Evolutionary conservation across 2,113 vertebrate genomes (phyloP).

Genomic region (Semnornis frantzii): DNA sequence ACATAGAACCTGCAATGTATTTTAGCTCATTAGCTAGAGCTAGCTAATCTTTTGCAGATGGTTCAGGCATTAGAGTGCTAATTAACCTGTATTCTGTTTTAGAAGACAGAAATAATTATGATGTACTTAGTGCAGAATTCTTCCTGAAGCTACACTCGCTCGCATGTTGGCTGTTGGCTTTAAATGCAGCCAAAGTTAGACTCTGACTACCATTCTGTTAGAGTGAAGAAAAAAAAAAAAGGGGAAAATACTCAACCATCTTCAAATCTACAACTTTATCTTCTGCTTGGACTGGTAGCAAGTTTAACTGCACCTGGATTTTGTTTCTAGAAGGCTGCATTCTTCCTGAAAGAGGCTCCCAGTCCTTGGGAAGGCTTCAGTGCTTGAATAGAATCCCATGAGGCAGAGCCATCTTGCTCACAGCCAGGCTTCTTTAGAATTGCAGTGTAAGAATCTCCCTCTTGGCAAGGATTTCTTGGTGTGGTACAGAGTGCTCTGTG

Average conservation of each 20-base stretch:
- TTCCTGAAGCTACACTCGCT: not conserved
- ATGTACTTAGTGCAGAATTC: conserved; percentile 5
- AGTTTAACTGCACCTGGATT: not conserved
- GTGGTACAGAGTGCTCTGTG: not conserved
- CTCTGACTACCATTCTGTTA: not conserved
- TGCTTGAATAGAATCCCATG: not conserved
- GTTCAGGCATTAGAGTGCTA: conserved; percentile 29
- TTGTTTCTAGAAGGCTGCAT: conserved; percentile 49
- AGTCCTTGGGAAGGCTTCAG: conserved; percentile 37
- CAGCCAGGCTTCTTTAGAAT: not conserved
- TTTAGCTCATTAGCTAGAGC: conserved; percentile 55
- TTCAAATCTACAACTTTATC: not conserved
- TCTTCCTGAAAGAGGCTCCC: conserved; percentile 38
- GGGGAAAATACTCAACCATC: not conserved
- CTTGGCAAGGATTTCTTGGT: not conserved
- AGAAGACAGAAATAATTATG: conserved; percentile 18
- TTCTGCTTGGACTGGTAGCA: conserved; percentile 31
- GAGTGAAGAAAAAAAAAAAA: not conserved
- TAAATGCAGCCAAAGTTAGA: not conserved
- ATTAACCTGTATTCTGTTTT: conserved; percentile 43
- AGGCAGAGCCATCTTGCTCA: conserved; percentile 27
- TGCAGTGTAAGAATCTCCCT: not conserved
- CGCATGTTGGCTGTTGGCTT: not conserved
- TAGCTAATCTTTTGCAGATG: conserved; percentile 53
- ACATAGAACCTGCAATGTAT: conserved; percentile 16